phyloP scores from a whole-genome alignment of 2,113 vertebrate species.

The Anseranas semipalmata region DNA sequence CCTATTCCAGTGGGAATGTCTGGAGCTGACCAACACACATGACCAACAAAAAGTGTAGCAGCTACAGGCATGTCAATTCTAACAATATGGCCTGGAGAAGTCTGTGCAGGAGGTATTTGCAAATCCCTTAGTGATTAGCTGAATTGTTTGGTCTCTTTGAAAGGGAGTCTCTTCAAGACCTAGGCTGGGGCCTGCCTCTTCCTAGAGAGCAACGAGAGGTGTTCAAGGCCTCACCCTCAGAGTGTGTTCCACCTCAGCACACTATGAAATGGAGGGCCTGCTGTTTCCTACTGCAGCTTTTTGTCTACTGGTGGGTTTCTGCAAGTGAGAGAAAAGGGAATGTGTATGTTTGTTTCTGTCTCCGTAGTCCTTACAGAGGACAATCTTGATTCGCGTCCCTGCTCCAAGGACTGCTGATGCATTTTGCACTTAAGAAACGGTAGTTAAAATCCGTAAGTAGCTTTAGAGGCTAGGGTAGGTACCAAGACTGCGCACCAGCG shows the following conservation, averaged over 20 bases:
- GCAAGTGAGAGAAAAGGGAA: neutral
- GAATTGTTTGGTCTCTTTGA: neutral
- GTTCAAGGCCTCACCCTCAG: neutral
- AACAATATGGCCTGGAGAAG: neutral
- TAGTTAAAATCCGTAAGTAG: neutral
- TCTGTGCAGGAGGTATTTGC: neutral
- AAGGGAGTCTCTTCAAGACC: neutral
- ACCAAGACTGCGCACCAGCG: neutral
- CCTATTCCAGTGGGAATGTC: neutral
- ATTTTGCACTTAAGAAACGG: neutral
- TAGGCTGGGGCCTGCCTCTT: neutral
- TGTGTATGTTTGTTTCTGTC: fast-evolving
- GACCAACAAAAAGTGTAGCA: too few relatives aligned
- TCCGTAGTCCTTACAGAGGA: neutral
- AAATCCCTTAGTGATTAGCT: neutral
- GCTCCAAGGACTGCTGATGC: neutral
- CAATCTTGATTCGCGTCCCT: neutral
- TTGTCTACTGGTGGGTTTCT: neutral
- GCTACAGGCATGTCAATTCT: neutral
- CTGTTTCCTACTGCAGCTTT: neutral
- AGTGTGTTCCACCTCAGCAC: neutral
- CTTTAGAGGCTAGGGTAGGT: neutral
- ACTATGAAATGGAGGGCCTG: neutral
- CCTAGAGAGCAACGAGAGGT: neutral
- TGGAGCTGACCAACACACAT: too few relatives aligned